These are phyloP conservation scores for Clarias fuscus DNA, from an alignment of 2,797 vertebrate species.

Conservation along the genomic window DNA sequence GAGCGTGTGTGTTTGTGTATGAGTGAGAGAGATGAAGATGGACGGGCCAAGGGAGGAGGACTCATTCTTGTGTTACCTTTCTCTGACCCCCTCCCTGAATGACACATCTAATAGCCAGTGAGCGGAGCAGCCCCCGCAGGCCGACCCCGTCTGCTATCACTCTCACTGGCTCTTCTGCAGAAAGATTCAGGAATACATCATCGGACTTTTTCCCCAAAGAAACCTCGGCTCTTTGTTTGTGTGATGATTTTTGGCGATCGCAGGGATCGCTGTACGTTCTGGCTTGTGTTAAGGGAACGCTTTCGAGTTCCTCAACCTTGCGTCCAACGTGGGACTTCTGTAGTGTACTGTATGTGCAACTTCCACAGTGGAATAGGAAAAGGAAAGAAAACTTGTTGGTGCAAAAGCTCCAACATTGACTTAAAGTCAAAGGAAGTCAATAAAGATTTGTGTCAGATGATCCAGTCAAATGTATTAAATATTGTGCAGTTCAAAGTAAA, in stretches of 20 bases:
- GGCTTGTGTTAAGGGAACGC: conserved; percentile 1
- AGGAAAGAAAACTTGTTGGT: background rate
- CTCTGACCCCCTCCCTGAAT: conserved; percentile 76
- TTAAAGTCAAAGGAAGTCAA: background rate
- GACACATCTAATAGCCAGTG: conserved; percentile 79
- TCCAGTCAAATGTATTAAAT: background rate
- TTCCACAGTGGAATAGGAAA: background rate
- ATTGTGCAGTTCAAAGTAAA: background rate
- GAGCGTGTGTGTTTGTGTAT: conserved; percentile 45
- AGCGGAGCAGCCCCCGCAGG: conserved; percentile 66
- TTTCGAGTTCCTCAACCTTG: background rate
- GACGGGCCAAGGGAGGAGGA: conserved; percentile 61
- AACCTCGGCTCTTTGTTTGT: conserved; percentile 35
- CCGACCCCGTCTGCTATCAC: conserved; percentile 57
- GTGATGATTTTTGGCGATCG: conserved; percentile 35
- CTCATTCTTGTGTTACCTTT: conserved; percentile 80
- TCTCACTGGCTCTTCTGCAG: conserved; percentile 54
- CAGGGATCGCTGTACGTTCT: conserved; percentile 2
- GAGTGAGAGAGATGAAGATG: conserved; percentile 52
- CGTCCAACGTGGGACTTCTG: background rate
- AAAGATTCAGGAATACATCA: conserved; percentile 49
- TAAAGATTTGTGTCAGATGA: background rate
- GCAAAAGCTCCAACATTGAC: too few species aligned
- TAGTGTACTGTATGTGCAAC: background rate
- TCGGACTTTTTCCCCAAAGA: conserved; percentile 26